phyloP scores from a whole-genome alignment of 2,113 vertebrate species.

The Corythornis cristatus region DNA sequence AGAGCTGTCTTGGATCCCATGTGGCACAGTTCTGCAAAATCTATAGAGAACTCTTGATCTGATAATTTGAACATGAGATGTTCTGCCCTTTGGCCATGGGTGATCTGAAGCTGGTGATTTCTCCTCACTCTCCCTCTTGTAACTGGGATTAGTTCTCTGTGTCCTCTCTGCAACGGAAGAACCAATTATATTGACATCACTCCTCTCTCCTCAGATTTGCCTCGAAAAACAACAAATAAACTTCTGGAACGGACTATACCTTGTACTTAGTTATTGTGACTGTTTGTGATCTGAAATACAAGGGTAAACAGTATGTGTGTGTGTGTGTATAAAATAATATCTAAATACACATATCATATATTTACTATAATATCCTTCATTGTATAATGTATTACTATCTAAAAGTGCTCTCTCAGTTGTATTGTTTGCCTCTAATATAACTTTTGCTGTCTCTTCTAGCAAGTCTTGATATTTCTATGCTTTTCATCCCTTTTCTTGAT shows the following conservation, averaged over 20 bases:
- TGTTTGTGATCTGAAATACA: background rate
- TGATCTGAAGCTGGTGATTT: background rate
- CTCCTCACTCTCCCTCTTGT: background rate
- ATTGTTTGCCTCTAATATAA: background rate
- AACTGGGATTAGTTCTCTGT: background rate
- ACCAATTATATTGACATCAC: background rate
- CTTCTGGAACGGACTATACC: background rate
- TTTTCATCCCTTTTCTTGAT: background rate
- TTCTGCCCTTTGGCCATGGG: background rate
- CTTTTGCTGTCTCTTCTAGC: background rate
- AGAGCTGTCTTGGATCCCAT: background rate
- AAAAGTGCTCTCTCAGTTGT: background rate
- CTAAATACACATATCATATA: background rate
- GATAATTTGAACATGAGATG: background rate
- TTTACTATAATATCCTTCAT: background rate
- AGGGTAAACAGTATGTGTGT: background rate
- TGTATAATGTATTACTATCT: background rate
- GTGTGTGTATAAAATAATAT: no score
- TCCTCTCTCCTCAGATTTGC: background rate
- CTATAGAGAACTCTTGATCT: background rate
- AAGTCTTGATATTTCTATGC: constrained; percentile 19
- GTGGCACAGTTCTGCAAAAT: background rate
- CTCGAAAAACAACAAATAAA: background rate
- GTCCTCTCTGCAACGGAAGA: background rate
- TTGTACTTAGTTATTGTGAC: background rate